phyloP scores from a whole-genome alignment of 1,140 invertebrate genomes.

The silkworm (Bombyx mori) region DNA sequence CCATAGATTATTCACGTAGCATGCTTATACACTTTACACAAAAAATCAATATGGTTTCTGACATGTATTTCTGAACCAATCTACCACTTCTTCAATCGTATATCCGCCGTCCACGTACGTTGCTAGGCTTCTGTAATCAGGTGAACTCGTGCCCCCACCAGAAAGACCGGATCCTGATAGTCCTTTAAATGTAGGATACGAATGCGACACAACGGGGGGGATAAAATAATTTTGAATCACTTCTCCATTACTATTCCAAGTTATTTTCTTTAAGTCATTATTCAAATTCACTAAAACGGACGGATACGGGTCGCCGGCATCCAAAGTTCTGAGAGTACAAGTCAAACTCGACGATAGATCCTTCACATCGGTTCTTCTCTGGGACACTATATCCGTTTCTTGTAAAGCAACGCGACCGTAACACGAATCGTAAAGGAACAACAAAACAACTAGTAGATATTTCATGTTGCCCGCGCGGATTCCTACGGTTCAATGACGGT shows the following conservation, averaged over 20 bases:
- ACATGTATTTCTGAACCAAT: conserved; percentile 19
- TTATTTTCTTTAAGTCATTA: conserved; percentile 17
- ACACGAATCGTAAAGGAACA: conserved; percentile 12
- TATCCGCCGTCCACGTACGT: conserved; percentile 11
- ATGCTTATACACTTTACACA: not conserved
- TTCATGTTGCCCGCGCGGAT: conserved; percentile 21
- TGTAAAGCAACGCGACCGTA: conserved; percentile 16
- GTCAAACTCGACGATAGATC: conserved; percentile 7
- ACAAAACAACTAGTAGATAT: conserved; percentile 11
- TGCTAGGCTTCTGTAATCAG: too few species aligned
- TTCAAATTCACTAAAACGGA: conserved; percentile 24
- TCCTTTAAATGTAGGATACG: conserved; percentile 18
- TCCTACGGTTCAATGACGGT: too few species aligned
- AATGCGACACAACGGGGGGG: conserved; percentile 6
- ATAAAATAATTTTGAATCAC: conserved; percentile 17
- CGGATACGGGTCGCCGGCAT: conserved; percentile 17
- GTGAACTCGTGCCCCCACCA: conserved; percentile 8
- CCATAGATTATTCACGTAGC: too few species aligned
- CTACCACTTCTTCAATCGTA: conserved; percentile 14
- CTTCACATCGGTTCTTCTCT: conserved; percentile 2
- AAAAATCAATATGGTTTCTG: conserved; percentile 13
- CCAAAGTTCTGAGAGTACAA: conserved; percentile 19
- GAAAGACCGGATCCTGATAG: conserved; percentile 10
- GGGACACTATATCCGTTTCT: conserved; percentile 11
- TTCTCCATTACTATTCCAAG: conserved; percentile 18